Evolutionary conservation across 1,140 invertebrate species (phyloP), one percentile per base, ranked within the genome.

Genomic region (Microplitis mediator): DNA sequence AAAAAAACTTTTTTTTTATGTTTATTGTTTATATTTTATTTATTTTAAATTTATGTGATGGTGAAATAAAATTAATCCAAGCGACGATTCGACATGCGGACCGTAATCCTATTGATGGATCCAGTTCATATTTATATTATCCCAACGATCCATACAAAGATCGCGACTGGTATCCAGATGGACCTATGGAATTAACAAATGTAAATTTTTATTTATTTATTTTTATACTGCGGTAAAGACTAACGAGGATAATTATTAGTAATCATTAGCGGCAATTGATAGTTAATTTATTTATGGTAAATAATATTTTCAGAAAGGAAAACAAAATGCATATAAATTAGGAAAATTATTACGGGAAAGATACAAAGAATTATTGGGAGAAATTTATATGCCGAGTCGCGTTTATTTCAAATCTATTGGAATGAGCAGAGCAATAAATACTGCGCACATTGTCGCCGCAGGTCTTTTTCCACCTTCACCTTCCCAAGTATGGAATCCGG

Each of bases 71-170:
- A 70, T 31, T 76, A n/a, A 60, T 76, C 5, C 73, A 74, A 67
- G 62, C 62, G 61, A 75, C 80, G 14, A 79, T 82, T 70, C 58
- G 80, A 16, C 80, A 82, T 75, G 78, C 76, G 11, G 77, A 79
- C 60, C 65, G 80, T 5, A 77, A 79, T 45, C 91, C 91, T 3
- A 4, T 56, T 0, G 83, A 85, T 9, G 45, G 39, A 14, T 4
- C 8, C 8, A 63, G 69, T 11, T 70, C 69, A 4, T 4, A 60
- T 56, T 74, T 74, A 3, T 71, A 62, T 68, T 81, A 82, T 69
- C 82, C 81, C 2, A 78, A 66, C 16, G 80, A 83, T 76, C 82
- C 81, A 0, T 62, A 82, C 65, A 77, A 72, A 39, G 76, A 80
- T 70, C 50, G 73, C 50, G 76, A 76, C 13, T 83, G 78, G 74